phyloP scores from a whole-genome alignment of 35 echinoderm and acorn worm species.

The Acanthaster planci region DNA sequence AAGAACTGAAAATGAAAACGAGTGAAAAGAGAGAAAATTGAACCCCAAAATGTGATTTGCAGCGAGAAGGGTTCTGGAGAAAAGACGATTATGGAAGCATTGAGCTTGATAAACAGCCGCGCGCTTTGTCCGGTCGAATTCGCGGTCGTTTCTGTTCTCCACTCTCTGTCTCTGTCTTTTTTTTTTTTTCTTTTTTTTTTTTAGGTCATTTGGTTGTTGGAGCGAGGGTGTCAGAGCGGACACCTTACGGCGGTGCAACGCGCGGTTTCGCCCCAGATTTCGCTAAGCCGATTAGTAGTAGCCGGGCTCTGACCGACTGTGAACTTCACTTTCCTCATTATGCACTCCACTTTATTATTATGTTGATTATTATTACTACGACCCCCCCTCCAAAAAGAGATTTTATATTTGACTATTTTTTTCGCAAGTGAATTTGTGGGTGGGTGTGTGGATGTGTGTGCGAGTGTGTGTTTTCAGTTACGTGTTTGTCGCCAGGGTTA shows the following conservation, averaged over 20 bases:
- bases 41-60: slow-evolving; percentile 10
- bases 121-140: slow-evolving; percentile 7
- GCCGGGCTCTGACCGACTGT: slow-evolving; percentile 2
- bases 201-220: slow-evolving; percentile 8
- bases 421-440: too few species aligned
- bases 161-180: background rate
- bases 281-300: slow-evolving; percentile 10
- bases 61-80: slow-evolving; percentile 1
- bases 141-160: background rate
- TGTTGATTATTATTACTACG: background rate
- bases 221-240: background rate
- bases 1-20: background rate
- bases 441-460: too few species aligned
- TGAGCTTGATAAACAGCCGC: slow-evolving; percentile 8
- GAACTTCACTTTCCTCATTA: slow-evolving; percentile 7
- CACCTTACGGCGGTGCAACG: background rate
- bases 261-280: slow-evolving; percentile 24
- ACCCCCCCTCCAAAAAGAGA: background rate
- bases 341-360: background rate
- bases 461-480: too few species aligned
- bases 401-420: background rate
- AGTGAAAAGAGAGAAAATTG: slow-evolving; percentile 2
- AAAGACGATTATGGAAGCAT: slow-evolving; percentile 21
- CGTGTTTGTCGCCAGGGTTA: too few species aligned
- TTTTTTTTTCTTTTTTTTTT: background rate